Percentiles rank a stretch among this genome's conserved stretches.
Conservation (phyloP, 2,797 vertebrate genomes). For the Tamandua tetradactyla region DNA sequence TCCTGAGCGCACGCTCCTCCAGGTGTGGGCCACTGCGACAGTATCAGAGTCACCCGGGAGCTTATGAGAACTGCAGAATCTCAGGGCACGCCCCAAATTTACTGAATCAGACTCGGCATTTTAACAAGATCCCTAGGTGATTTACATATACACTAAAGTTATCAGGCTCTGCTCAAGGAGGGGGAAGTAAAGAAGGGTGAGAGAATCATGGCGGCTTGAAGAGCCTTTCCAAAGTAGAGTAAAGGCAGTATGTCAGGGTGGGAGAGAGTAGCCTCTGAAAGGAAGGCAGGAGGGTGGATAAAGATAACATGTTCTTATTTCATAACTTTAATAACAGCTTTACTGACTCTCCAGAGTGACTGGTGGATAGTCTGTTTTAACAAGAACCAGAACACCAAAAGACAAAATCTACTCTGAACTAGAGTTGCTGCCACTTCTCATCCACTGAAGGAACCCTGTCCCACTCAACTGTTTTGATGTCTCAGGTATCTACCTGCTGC, state of each 20-base stretch:
- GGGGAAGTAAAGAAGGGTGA: background rate
- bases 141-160: background rate
- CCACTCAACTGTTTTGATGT: too few species aligned
- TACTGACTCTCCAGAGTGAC: too few species aligned
- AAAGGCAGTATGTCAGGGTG: background rate
- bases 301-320: too few species aligned
- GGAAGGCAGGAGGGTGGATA: background rate
- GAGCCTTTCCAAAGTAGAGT: background rate
- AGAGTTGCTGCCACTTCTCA: too few species aligned
- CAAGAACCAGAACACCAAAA: too few species aligned
- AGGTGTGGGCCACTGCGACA: background rate
- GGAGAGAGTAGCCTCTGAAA: background rate
- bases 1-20: background rate
- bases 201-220: background rate
- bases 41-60: background rate
- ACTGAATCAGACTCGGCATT: constrained; percentile 4
- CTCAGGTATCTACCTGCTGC: too few species aligned
- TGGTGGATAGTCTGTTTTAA: too few species aligned
- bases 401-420: too few species aligned
- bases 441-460: too few species aligned
- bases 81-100: background rate
- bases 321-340: too few species aligned
- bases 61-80: background rate
- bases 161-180: background rate
- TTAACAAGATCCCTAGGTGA: background rate